phyloP scores from a whole-genome alignment of 1,140 invertebrate species.

The Marisa cornuarietis region DNA sequence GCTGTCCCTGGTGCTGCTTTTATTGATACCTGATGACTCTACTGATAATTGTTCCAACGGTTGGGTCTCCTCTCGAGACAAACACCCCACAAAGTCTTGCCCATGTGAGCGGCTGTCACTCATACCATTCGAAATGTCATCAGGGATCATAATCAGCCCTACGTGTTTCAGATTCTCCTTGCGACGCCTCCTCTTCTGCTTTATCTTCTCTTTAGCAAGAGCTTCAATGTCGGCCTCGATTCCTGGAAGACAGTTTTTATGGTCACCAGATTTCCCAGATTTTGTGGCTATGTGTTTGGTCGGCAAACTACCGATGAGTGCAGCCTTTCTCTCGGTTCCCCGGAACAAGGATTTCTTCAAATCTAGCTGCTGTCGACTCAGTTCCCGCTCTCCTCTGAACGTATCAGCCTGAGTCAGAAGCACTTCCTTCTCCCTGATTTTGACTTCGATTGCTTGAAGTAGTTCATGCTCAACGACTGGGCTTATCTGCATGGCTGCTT shows the following conservation, averaged over 20 bases:
- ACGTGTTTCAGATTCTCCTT: slow-evolving; percentile 3
- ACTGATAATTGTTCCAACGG: no score
- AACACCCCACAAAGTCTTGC: no score
- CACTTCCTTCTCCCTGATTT: slow-evolving; percentile 43
- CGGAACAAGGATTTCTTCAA: slow-evolving; percentile 46
- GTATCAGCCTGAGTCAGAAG: slow-evolving; percentile 35
- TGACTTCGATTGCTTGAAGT: slow-evolving; percentile 46
- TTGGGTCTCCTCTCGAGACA: no score
- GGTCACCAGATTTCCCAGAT: slow-evolving; percentile 36
- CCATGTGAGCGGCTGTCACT: no score
- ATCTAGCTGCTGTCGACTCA: slow-evolving; percentile 53
- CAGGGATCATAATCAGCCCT: no score
- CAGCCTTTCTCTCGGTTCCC: slow-evolving; percentile 30
- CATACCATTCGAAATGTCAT: no score
- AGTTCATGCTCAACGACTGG: slow-evolving; percentile 33
- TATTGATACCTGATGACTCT: background rate
- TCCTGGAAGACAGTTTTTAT: slow-evolving; percentile 46
- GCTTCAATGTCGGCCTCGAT: slow-evolving; percentile 32
- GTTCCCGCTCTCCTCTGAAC: slow-evolving; percentile 41
- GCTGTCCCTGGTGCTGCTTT: background rate
- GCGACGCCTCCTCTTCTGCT: slow-evolving; percentile 7
- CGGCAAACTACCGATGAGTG: slow-evolving; percentile 31
- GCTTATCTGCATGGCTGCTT: slow-evolving; percentile 21
- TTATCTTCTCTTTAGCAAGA: slow-evolving; percentile 1
- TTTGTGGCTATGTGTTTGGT: slow-evolving; percentile 18